phyloP scores from a whole-genome alignment of 1,140 invertebrate species.

The Papilio polytes region DNA sequence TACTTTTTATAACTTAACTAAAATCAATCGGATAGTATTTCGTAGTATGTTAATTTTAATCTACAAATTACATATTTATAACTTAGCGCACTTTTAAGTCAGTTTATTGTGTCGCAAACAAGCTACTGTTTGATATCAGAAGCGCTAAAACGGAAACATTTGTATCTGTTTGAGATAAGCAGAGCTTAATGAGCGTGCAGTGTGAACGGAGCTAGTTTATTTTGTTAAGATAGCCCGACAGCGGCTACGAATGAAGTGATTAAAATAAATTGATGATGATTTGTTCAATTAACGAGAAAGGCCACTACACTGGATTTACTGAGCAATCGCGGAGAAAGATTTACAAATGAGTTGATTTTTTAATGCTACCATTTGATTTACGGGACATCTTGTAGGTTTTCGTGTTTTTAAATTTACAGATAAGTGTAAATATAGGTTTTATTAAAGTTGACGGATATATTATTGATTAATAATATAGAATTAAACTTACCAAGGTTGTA shows the following conservation, averaged over 20 bases:
- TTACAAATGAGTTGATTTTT: neutral
- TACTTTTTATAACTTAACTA: neutral
- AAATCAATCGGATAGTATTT: neutral
- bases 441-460: too few species aligned
- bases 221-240: slow-evolving; percentile 58
- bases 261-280: slow-evolving; percentile 70
- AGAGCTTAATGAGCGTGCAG: slow-evolving; percentile 49
- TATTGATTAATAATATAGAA: too few species aligned
- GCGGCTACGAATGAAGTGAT: slow-evolving; percentile 45
- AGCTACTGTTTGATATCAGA: slow-evolving; percentile 43
- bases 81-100: neutral
- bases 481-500: too few species aligned
- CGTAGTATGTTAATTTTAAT: neutral
- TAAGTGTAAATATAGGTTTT: neutral
- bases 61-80: neutral
- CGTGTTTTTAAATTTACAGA: neutral
- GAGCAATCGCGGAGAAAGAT: neutral
- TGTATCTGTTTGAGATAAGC: slow-evolving; percentile 56
- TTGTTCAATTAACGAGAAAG: slow-evolving; percentile 67
- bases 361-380: neutral
- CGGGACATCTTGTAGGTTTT: neutral
- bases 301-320: slow-evolving; percentile 44
- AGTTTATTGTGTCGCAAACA: slow-evolving; percentile 36
- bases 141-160: slow-evolving; percentile 46
- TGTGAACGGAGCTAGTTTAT: slow-evolving; percentile 45